Conservation (phyloP, 2,888 invertebrate species). For the Eupelmus urozonus region DNA sequence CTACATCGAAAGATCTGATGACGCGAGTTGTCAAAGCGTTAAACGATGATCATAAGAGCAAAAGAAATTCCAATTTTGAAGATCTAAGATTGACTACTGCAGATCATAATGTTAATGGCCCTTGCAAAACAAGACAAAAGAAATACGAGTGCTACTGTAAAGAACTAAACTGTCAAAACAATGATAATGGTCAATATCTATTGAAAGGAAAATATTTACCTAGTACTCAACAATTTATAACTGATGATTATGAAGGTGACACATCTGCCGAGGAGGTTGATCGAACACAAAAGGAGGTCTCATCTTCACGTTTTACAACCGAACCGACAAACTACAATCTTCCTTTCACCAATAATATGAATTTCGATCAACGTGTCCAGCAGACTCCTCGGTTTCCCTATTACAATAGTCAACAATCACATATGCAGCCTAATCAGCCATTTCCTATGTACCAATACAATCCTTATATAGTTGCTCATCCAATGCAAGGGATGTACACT, state of each 20-base stretch:
- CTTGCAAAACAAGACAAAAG: conserved; percentile 47
- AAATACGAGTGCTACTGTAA: conserved; percentile 66
- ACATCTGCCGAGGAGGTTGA: conserved; percentile 14
- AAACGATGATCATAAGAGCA: too few relatives aligned
- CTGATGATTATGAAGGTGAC: conserved; percentile 1
- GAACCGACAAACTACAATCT: conserved; percentile 62
- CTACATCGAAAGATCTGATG: neutral
- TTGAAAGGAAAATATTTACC: conserved; percentile 33
- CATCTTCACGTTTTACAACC: neutral
- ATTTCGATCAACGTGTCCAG: conserved; percentile 59
- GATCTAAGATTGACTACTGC: neutral
- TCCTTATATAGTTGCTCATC: neutral
- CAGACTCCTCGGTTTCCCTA: conserved; percentile 15
- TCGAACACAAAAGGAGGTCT: neutral
- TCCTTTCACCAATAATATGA: conserved; percentile 60
- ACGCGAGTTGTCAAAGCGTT: neutral
- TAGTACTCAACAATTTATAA: conserved; percentile 12
- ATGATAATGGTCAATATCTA: neutral
- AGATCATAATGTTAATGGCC: conserved; percentile 5
- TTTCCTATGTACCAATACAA: neutral
- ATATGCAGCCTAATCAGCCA: neutral
- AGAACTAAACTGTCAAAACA: conserved; percentile 52
- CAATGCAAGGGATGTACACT: neutral
- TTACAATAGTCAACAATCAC: neutral
- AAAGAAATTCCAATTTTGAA: too few relatives aligned